A percentile compares a stretch with the other conserved stretches of the same genome.
phyloP scores from a whole-genome alignment of 2,113 vertebrate species.

The Hypanus sabinus region DNA sequence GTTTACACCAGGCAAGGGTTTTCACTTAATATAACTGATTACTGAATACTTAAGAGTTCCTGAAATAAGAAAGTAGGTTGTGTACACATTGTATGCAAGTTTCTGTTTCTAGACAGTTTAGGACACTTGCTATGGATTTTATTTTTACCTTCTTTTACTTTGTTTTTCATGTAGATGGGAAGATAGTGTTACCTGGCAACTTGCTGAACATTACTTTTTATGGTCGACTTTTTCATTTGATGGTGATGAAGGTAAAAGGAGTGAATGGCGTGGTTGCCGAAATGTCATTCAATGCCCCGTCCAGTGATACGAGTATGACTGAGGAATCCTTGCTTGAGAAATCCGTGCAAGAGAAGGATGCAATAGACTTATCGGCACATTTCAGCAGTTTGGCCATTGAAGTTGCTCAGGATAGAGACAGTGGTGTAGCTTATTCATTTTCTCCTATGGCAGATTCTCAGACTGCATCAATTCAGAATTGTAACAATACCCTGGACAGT shows the following conservation, averaged over 20 bases:
- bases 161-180: slow-evolving; percentile 61
- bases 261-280: slow-evolving; percentile 61
- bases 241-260: slow-evolving; percentile 67
- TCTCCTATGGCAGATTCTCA: slow-evolving; percentile 43
- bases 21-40: neutral
- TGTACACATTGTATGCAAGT: neutral
- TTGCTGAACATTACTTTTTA: slow-evolving; percentile 70
- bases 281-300: slow-evolving; percentile 39
- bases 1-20: neutral
- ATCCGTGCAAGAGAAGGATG: slow-evolving; percentile 47
- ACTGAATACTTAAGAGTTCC: neutral
- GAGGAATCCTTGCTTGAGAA: slow-evolving; percentile 41
- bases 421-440: slow-evolving; percentile 53
- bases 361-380: slow-evolving; percentile 65
- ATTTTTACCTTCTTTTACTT: slow-evolving; percentile 34
- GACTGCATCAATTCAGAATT: slow-evolving; percentile 36
- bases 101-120: neutral
- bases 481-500: neutral
- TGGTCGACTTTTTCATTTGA: slow-evolving; percentile 63
- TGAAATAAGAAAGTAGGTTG: neutral
- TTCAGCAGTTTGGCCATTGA: slow-evolving; percentile 63
- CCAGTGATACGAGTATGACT: neutral
- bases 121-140: slow-evolving; percentile 37
- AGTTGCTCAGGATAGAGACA: slow-evolving; percentile 40
- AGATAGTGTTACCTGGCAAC: slow-evolving; percentile 75